Evolutionary conservation across 2,888 invertebrate genomes (phyloP).

Genomic region (Dascillus cervinus): DNA sequence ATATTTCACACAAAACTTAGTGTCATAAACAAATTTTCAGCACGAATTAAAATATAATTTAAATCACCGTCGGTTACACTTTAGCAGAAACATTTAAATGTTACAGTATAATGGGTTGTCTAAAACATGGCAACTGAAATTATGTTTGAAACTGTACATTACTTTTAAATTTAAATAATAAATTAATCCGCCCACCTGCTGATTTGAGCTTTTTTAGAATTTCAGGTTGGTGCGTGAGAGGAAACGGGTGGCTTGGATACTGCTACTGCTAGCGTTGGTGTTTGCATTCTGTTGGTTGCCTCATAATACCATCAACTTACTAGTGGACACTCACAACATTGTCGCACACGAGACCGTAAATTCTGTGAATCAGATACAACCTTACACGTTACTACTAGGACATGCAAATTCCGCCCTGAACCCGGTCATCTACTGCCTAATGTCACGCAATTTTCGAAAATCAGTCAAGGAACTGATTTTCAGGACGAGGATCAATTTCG

Average conservation of each 20-base stretch:
- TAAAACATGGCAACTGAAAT: too few species aligned
- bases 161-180: too few species aligned
- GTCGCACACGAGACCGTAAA: conserved; percentile 31
- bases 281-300: conserved; percentile 76
- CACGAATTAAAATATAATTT: too few species aligned
- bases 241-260: conserved; percentile 67
- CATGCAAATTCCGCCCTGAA: conserved; percentile 72
- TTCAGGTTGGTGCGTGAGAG: conserved; percentile 57
- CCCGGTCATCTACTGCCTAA: conserved; percentile 67
- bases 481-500: conserved; percentile 28
- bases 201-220: conserved; percentile 13
- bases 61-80: too few species aligned
- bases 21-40: too few species aligned
- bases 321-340: conserved; percentile 52
- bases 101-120: too few species aligned
- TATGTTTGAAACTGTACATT: too few species aligned
- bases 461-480: conserved; percentile 55
- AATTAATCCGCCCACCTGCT: too few species aligned
- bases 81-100: too few species aligned
- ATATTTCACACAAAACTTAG: too few species aligned
- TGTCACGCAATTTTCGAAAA: conserved; percentile 64
- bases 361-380: conserved; percentile 43
- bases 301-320: conserved; percentile 60
- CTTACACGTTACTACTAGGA: conserved; percentile 63
- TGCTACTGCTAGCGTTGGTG: conserved; percentile 62